Percentiles rank a stretch among this genome's conserved stretches.
Evolutionary conservation across 2,113 vertebrate genomes (phyloP).

Genomic region (Sander vitreus): DNA sequence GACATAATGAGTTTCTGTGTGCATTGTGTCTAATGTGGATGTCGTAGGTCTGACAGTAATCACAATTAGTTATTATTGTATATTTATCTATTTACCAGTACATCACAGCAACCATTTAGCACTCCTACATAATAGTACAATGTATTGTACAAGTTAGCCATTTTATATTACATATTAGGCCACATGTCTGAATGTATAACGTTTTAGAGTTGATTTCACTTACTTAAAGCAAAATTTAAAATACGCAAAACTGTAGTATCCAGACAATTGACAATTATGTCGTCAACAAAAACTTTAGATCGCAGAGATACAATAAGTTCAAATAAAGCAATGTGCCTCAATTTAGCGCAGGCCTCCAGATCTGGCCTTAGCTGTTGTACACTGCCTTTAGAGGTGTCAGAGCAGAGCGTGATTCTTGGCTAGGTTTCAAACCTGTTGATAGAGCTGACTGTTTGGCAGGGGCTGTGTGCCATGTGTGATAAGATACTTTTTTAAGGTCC

Average conservation of each 20-base stretch:
- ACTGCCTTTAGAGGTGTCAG: slow-evolving; percentile 30
- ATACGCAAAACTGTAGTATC: not conserved
- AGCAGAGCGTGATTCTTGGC: slow-evolving; percentile 32
- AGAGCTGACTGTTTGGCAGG: slow-evolving; percentile 39
- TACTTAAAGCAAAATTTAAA: not conserved
- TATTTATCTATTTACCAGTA: not conserved
- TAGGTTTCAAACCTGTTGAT: slow-evolving; percentile 52
- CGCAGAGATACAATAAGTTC: not conserved
- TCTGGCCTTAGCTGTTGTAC: slow-evolving; percentile 16
- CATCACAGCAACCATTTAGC: not conserved
- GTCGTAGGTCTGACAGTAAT: not conserved
- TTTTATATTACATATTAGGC: not conserved
- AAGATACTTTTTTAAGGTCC: slow-evolving; percentile 23
- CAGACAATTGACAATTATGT: not conserved
- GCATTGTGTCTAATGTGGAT: not conserved
- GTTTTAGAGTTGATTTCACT: not conserved
- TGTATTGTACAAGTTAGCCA: not conserved
- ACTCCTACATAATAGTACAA: too few species aligned
- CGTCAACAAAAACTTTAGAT: slow-evolving; percentile 8
- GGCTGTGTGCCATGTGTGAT: slow-evolving; percentile 31
- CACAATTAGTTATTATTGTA: not conserved
- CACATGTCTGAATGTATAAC: not conserved
- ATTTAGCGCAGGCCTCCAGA: slow-evolving; percentile 19
- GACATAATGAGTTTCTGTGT: not conserved
- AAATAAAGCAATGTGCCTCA: not conserved